Conservation (phyloP, 2,113 vertebrate species). For the Merops nubicus region DNA sequence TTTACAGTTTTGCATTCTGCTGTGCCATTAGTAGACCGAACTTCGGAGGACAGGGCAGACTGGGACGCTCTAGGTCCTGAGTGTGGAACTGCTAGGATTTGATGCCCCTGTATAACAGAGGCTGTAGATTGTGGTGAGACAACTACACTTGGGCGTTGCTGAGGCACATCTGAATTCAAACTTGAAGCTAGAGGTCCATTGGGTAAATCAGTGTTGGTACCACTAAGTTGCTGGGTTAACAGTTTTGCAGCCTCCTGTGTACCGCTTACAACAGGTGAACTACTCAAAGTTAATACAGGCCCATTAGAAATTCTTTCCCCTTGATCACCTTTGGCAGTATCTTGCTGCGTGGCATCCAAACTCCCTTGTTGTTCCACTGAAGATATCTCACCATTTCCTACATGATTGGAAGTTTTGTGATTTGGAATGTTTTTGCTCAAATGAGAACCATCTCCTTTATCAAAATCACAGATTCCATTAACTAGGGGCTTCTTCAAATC, state of each 20-base stretch:
- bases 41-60: slow-evolving; percentile 78
- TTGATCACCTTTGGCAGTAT: slow-evolving; percentile 98
- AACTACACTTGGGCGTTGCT: slow-evolving; percentile 89
- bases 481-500: slow-evolving; percentile 94
- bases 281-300: slow-evolving; percentile 85
- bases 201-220: slow-evolving; percentile 86
- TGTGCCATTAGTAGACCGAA: slow-evolving; percentile 88
- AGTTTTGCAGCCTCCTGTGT: slow-evolving; percentile 78
- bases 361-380: slow-evolving; percentile 85
- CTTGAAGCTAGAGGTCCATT: slow-evolving; percentile 92
- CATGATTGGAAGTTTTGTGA: slow-evolving; percentile 99
- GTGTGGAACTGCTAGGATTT: slow-evolving; percentile 81
- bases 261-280: slow-evolving; percentile 78
- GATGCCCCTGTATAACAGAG: slow-evolving; percentile 86
- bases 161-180: slow-evolving; percentile 88
- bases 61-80: slow-evolving; percentile 80
- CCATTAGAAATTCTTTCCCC: slow-evolving; percentile 93
- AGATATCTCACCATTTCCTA: slow-evolving; percentile 96
- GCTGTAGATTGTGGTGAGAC: slow-evolving; percentile 84
- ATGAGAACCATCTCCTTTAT: slow-evolving; percentile 88
- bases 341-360: slow-evolving; percentile 87
- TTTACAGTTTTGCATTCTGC: slow-evolving; percentile 90
- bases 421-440: slow-evolving; percentile 99
- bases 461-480: slow-evolving; percentile 98
- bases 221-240: slow-evolving; percentile 81